Conservation (phyloP, 2,797 vertebrate genomes). For the Sciurus vulgaris region DNA sequence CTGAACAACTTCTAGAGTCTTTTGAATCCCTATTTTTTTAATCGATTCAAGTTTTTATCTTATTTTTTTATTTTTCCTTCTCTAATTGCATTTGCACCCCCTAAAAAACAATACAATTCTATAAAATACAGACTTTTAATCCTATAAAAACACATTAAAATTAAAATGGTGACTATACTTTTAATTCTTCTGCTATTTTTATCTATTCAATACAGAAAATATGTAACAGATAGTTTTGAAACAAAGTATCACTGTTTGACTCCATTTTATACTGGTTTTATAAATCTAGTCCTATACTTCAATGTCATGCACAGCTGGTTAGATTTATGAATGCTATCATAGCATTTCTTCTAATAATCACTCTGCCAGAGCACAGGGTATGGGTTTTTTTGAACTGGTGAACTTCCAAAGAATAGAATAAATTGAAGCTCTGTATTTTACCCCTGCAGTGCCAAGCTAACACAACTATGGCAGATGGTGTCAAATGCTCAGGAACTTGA, state of each 20-base stretch:
- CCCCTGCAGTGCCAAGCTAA: background rate
- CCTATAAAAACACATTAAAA: background rate
- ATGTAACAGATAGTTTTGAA: background rate
- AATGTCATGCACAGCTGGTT: slow-evolving; percentile 48
- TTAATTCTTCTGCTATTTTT: background rate
- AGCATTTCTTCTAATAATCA: slow-evolving; percentile 69
- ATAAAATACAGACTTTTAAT: no score
- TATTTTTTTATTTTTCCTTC: background rate
- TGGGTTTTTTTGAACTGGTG: slow-evolving; percentile 42
- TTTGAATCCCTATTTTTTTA: background rate
- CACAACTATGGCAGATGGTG: background rate
- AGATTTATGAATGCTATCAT: slow-evolving; percentile 70
- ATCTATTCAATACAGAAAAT: background rate
- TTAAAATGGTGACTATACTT: background rate
- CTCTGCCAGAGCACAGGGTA: slow-evolving; percentile 53
- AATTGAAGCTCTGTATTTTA: slow-evolving; percentile 37
- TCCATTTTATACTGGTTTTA: slow-evolving; percentile 74
- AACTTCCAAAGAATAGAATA: slow-evolving; percentile 28
- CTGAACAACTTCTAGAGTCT: background rate
- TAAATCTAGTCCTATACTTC: slow-evolving; percentile 50
- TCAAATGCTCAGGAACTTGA: background rate
- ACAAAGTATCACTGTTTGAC: slow-evolving; percentile 62
- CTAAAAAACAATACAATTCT: background rate
- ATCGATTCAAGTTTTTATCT: background rate
- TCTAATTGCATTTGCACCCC: background rate